Percentiles rank a stretch among this genome's conserved stretches.
These are phyloP conservation scores for Hemibagrus guttatus DNA, from an alignment of 2,797 vertebrate species.

Conservation along the genomic window DNA sequence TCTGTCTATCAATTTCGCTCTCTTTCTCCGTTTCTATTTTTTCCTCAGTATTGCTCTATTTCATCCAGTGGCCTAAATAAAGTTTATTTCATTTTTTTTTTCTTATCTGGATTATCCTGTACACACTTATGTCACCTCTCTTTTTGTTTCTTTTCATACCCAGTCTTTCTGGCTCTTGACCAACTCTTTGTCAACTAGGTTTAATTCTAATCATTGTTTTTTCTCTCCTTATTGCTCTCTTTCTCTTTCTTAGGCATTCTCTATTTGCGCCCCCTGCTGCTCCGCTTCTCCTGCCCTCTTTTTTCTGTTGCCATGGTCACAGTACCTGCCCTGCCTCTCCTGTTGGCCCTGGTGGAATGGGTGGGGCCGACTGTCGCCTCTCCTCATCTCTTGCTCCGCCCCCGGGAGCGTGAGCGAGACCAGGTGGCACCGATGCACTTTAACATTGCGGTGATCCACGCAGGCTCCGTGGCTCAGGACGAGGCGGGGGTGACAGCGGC, in stretches of 20 bases:
- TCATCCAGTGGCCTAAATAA: constrained; percentile 71
- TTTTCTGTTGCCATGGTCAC: constrained; percentile 79
- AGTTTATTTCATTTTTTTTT: constrained; percentile 62
- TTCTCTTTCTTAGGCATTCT: constrained; percentile 70
- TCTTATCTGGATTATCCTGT: neutral
- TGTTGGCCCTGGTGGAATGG: constrained; percentile 83
- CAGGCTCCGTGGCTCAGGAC: constrained; percentile 73
- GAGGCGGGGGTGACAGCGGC: constrained; percentile 72
- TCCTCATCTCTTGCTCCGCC: constrained; percentile 85
- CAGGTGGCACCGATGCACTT: constrained; percentile 87
- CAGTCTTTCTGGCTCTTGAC: constrained; percentile 36
- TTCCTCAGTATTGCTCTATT: constrained; percentile 67
- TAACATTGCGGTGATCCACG: constrained; percentile 89
- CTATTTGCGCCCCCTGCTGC: constrained; percentile 67
- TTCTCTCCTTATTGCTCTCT: constrained; percentile 15
- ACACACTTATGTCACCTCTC: neutral
- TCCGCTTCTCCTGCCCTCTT: constrained; percentile 65
- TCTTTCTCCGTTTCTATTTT: constrained; percentile 66
- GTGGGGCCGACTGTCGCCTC: constrained; percentile 80
- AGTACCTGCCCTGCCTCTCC: constrained; percentile 84
- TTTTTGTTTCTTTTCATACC: constrained; percentile 11
- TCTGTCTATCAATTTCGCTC: constrained; percentile 51
- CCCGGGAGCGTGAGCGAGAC: constrained; percentile 77
- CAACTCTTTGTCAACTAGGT: neutral
- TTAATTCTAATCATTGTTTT: constrained; percentile 17